A percentile compares a stretch with the other conserved stretches of the same genome.
Evolutionary conservation across 1,140 invertebrate species (phyloP).

Genomic region (Xylocopa sonorina): DNA sequence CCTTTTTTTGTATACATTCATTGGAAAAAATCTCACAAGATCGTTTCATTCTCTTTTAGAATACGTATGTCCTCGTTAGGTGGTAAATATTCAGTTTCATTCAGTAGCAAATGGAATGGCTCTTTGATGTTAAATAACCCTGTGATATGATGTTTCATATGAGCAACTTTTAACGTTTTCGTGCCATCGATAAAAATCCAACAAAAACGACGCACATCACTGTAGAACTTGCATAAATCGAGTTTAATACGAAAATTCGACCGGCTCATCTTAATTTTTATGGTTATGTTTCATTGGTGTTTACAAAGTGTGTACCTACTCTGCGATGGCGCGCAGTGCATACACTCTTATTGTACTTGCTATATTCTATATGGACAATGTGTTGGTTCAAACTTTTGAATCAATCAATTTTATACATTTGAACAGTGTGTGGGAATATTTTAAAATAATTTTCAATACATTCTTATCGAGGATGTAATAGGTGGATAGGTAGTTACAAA

Average conservation of each 20-base stretch:
- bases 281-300: conserved; percentile 10
- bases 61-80: conserved; percentile 70
- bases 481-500: too few species aligned
- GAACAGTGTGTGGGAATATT: too few species aligned
- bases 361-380: too few species aligned
- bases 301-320: background rate
- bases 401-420: too few species aligned
- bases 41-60: conserved; percentile 63
- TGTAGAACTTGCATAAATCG: conserved; percentile 67
- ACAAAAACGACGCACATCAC: conserved; percentile 65
- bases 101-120: conserved; percentile 68
- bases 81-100: conserved; percentile 69
- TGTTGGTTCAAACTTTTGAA: too few species aligned
- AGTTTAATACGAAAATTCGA: conserved; percentile 70
- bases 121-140: conserved; percentile 66
- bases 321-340: too few species aligned
- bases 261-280: background rate
- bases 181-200: conserved; percentile 67
- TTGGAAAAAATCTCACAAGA: conserved; percentile 54
- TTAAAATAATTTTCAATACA: too few species aligned
- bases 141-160: conserved; percentile 64
- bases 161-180: conserved; percentile 60
- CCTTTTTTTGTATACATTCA: background rate
- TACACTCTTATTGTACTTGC: too few species aligned
- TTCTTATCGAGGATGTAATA: too few species aligned